Evolutionary conservation across 2,797 vertebrate genomes (phyloP).

Genomic region (Etheostoma nigrum): DNA sequence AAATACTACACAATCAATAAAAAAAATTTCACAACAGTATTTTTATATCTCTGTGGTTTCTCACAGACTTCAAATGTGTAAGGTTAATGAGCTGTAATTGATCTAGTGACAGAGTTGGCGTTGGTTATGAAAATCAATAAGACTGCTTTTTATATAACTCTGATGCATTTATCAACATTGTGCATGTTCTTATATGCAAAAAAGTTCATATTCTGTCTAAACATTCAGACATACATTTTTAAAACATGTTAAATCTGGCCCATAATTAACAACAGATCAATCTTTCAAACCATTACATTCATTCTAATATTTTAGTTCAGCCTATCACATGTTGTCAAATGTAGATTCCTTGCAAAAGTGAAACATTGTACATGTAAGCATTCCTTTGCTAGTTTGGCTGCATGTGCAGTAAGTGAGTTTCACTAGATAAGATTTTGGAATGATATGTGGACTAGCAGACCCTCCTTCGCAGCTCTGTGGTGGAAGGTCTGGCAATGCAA

Average conservation of each 20-base stretch:
- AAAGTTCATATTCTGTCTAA: background rate
- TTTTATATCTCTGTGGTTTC: constrained; percentile 28
- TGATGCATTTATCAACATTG: constrained; percentile 9
- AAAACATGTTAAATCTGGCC: background rate
- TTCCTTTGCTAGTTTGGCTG: background rate
- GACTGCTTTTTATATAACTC: background rate
- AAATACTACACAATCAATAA: constrained; percentile 21
- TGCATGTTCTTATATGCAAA: background rate
- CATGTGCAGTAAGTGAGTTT: background rate
- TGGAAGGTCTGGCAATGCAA: too few relatives aligned
- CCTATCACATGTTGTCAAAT: background rate
- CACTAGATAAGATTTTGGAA: background rate
- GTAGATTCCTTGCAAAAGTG: background rate
- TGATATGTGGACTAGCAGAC: too few relatives aligned
- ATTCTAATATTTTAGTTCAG: background rate
- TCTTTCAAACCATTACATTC: background rate
- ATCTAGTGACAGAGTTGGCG: constrained; percentile 8
- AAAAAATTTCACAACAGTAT: constrained; percentile 15
- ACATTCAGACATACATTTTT: constrained; percentile 1
- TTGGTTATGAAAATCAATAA: background rate
- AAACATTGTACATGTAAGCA: too few relatives aligned
- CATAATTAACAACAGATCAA: background rate
- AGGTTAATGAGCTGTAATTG: constrained; percentile 38
- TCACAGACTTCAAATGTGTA: constrained; percentile 28
- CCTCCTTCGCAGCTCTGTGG: too few relatives aligned